A percentile compares a stretch with the other conserved stretches of the same genome.
phyloP scores from a whole-genome alignment of 2,888 invertebrate genomes.

The Anarsia innoxiella region DNA sequence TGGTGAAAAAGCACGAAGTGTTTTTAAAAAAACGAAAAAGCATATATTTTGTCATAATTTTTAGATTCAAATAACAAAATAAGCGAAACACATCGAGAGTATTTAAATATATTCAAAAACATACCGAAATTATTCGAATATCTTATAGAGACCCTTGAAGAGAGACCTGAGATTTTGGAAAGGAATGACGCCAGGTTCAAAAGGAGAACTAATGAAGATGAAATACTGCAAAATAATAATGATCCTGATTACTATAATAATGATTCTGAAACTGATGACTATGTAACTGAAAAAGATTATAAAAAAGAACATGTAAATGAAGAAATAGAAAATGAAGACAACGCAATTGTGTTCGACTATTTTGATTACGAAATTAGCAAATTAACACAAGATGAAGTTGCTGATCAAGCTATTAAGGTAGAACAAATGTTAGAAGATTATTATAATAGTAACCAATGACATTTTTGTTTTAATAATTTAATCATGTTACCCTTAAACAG shows the following conservation, averaged over 20 bases:
- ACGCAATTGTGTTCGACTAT: too few species aligned
- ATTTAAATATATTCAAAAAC: slow-evolving; percentile 29
- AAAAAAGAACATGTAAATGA: neutral
- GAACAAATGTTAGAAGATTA: slow-evolving; percentile 38
- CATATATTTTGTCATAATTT: too few species aligned
- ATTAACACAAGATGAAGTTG: slow-evolving; percentile 28
- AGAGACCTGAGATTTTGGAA: slow-evolving; percentile 43
- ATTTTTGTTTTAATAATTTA: too few species aligned
- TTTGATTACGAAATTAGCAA: neutral
- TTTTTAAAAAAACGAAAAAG: too few species aligned
- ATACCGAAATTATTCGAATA: slow-evolving; percentile 46
- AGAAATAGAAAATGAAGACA: too few species aligned
- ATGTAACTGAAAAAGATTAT: neutral
- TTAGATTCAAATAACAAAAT: too few species aligned
- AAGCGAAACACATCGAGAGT: neutral
- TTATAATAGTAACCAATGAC: too few species aligned
- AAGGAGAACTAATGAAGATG: neutral
- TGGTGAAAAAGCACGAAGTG: too few species aligned
- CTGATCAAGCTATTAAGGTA: slow-evolving; percentile 27
- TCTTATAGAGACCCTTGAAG: slow-evolving; percentile 34
- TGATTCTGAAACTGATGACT: neutral
- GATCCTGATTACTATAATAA: neutral
- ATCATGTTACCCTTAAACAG: too few species aligned
- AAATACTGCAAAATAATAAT: neutral
- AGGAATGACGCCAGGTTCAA: slow-evolving; percentile 25